Conservation (phyloP, 2,113 vertebrate species). For the Sinocyclocheilus maitianheensis region DNA sequence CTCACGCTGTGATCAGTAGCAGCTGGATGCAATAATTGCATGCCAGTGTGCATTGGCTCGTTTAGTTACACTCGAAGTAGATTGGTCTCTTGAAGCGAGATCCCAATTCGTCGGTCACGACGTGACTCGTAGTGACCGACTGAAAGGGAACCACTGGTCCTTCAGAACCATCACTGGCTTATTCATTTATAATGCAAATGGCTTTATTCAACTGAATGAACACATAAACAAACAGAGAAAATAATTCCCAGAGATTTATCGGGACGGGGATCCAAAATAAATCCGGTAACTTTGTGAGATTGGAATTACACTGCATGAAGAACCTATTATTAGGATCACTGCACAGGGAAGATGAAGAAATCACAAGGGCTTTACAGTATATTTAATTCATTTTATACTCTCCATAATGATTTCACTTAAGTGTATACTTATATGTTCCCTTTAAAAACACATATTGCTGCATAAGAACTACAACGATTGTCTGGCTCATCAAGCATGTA, state of each 20-base stretch:
- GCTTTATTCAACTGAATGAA: constrained; percentile 45
- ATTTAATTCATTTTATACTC: constrained; percentile 19
- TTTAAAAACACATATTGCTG: neutral
- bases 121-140: no score
- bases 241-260: constrained; percentile 41
- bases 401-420: constrained; percentile 21
- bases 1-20: no score
- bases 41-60: no score
- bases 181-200: constrained; percentile 58
- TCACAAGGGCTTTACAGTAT: constrained; percentile 7
- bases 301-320: constrained; percentile 32
- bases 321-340: constrained; percentile 35
- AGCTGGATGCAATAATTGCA: no score
- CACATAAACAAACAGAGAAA: constrained; percentile 44
- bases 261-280: constrained; percentile 15
- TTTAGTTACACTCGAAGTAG: no score
- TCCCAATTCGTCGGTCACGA: no score
- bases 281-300: constrained; percentile 37
- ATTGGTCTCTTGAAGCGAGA: no score
- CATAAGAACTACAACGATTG: neutral
- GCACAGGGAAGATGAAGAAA: constrained; percentile 32
- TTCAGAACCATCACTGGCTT: constrained; percentile 51
- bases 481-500: neutral
- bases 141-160: constrained; percentile 27
- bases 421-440: neutral